These are phyloP conservation scores for Chloropsis cyanopogon DNA, from an alignment of 2,113 vertebrate genomes.

Conservation along the genomic window DNA sequence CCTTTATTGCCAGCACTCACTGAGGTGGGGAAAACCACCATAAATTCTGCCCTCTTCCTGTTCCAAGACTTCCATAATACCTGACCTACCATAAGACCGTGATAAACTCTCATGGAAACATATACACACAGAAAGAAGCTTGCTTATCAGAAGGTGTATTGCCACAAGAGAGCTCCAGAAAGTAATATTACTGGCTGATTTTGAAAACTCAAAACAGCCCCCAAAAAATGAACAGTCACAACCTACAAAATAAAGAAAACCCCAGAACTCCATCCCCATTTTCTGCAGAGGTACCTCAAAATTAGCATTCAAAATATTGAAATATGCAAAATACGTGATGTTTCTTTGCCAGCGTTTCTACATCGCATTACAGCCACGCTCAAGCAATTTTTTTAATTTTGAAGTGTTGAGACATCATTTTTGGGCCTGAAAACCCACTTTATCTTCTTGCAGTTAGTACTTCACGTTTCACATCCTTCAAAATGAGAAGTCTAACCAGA, in stretches of 20 bases:
- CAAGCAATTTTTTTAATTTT: not conserved
- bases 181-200: not conserved
- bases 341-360: not conserved
- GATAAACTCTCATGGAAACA: not conserved
- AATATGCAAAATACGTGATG: fast-evolving
- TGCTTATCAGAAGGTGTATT: not conserved
- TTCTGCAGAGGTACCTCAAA: not conserved
- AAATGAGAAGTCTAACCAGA: not conserved
- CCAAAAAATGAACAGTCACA: not conserved
- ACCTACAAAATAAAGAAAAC: not conserved
- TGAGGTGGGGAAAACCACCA: not conserved
- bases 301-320: not conserved
- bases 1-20: not conserved
- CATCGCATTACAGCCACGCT: not conserved
- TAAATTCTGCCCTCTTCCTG: not conserved
- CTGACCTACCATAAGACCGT: not conserved
- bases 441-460: not conserved
- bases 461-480: not conserved
- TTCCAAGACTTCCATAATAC: not conserved
- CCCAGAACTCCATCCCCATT: not conserved
- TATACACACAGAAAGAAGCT: not conserved
- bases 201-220: not conserved
- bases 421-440: not conserved
- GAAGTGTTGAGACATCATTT: not conserved
- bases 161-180: not conserved